Evolutionary conservation across 2,113 vertebrate genomes (phyloP).

Genomic region (Numida meleagris): DNA sequence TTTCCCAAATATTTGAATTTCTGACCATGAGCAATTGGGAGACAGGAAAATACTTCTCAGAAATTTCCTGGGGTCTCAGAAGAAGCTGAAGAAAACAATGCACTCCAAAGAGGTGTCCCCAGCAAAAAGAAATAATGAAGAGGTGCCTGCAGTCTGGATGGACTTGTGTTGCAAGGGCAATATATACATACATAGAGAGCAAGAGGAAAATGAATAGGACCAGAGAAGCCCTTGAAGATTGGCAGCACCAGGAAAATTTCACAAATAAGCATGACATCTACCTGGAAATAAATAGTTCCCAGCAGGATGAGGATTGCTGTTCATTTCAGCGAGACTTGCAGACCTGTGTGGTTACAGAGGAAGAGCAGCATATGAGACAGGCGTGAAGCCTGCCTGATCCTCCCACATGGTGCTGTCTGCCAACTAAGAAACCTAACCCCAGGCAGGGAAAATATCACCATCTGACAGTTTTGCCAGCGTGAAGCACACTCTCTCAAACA

Average conservation of each 20-base stretch:
- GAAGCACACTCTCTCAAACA: neutral
- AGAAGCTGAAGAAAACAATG: neutral
- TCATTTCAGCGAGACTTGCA: slow-evolving; percentile 1
- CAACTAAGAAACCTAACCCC: neutral
- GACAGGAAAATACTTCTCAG: neutral
- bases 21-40: neutral
- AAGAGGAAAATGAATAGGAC: neutral
- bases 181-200: neutral
- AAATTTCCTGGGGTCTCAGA: neutral
- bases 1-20: neutral
- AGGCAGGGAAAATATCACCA: neutral
- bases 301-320: neutral
- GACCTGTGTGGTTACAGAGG: neutral
- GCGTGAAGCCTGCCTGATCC: neutral
- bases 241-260: neutral
- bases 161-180: neutral
- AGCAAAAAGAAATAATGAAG: neutral
- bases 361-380: slow-evolving; percentile 4
- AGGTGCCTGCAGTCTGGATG: neutral
- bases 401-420: neutral
- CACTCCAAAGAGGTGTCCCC: neutral
- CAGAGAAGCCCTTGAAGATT: neutral
- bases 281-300: neutral
- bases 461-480: neutral
- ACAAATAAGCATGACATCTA: neutral